Base-by-base conservation (phyloP, 2,113 vertebrate species). In the Chaetura pelagica region DNA sequence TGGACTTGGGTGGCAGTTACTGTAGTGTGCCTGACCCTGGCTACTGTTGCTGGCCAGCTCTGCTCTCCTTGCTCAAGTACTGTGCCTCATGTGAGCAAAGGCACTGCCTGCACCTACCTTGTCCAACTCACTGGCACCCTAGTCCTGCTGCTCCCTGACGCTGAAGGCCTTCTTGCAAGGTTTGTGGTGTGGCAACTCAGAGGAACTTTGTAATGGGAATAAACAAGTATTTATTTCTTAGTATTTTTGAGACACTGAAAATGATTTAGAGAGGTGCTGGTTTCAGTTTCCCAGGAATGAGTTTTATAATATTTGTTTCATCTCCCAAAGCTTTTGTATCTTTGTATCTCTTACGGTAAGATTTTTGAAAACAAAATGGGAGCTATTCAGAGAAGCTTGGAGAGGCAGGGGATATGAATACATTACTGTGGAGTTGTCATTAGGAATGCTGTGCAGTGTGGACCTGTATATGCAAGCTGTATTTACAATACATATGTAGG, bases 111-210 rank as follows among this genome's bases (percentile, higher is more conserved):
- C 52, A 26, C 22, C 71, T 42, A 8, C 34, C 22, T 40, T 21
- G 14, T 32, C 15, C 13, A 0, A 2, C 58, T 40, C 52, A 13
- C 34, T 76, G 38, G 10, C 5, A 21, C 20, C 57, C 19, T 2
- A 7, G 7, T 30, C 6, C 49, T 69, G 27, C 23, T 84, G 63
- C 22, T 78, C 32, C 38, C 49, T 62, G 48, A 7, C 30, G 6
- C 7, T 22, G 4, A 68, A 26, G 15, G 32, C 26, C 34, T 12
- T 54, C 59, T 42, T 29, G 12, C n/a, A 48, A 17, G 44, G 30
- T 18, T 9, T 26, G 19, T 5, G 5, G 29, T 19, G 46, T 7
- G 35, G 69, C 6, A 62, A 12, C 22, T 34, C 13, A 6, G 35
- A 42, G 29, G 24, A 61, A 26, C 40, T 46, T 55, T 73, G 44